A percentile compares a stretch with the other conserved stretches of the same genome.
Conservation (phyloP, 2,797 vertebrate species). For the Lithobates pipiens region DNA sequence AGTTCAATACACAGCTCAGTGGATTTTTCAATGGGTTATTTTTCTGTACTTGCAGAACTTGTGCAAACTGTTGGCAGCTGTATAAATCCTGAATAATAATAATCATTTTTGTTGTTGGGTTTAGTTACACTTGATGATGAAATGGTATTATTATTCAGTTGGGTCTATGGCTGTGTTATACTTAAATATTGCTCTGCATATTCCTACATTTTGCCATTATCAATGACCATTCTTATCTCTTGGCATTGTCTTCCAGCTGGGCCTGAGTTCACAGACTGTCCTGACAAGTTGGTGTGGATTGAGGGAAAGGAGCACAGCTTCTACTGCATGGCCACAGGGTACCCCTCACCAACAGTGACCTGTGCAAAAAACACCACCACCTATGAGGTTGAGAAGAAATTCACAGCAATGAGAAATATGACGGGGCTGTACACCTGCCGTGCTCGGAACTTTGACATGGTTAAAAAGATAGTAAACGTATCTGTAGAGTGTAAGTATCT, state of each 20-base stretch:
- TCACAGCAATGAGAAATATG: constrained; percentile 12
- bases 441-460: neutral
- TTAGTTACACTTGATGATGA: too few species aligned
- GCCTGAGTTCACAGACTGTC: constrained; percentile 32
- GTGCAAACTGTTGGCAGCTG: too few species aligned
- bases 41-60: too few species aligned
- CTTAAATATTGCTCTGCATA: too few species aligned
- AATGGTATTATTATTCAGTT: too few species aligned
- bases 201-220: neutral
- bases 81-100: too few species aligned
- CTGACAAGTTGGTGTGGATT: constrained; percentile 17
- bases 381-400: neutral
- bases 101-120: too few species aligned
- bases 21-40: too few species aligned
- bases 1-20: too few species aligned
- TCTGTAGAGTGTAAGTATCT: constrained; percentile 37
- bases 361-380: neutral
- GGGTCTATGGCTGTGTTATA: too few species aligned
- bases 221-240: neutral
- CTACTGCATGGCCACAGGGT: constrained; percentile 32
- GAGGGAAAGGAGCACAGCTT: constrained; percentile 27
- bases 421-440: neutral
- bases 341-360: neutral
- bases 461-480: neutral
- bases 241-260: constrained; percentile 9